Evolutionary conservation across 2,888 invertebrate species (phyloP).

Genomic region (Agrotis clavis): DNA sequence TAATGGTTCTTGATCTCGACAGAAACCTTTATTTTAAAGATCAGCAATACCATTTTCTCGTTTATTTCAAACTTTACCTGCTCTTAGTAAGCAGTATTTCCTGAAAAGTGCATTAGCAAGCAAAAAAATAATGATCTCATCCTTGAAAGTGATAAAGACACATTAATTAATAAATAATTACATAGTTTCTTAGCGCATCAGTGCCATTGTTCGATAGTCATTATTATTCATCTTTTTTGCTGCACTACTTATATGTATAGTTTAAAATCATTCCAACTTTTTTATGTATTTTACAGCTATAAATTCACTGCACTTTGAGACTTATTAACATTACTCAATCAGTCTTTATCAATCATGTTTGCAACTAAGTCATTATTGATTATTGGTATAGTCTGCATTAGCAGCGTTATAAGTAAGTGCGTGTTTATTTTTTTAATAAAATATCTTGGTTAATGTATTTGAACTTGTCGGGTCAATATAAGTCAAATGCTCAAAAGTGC

Average conservation of each 20-base stretch:
- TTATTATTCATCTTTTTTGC: constrained; percentile 9
- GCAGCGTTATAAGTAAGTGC: constrained; percentile 34
- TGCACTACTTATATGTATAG: neutral
- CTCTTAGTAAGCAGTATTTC: no score
- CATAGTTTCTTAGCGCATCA: constrained; percentile 13
- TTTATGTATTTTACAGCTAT: constrained; percentile 11
- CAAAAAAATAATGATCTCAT: no score
- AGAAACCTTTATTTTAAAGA: no score
- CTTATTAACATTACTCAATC: constrained; percentile 15
- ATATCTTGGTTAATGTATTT: neutral
- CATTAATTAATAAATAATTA: no score
- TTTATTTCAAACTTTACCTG: no score
- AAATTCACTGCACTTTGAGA: constrained; percentile 3
- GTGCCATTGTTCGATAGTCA: neutral
- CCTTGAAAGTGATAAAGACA: no score
- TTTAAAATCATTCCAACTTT: neutral
- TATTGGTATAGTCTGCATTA: constrained; percentile 30
- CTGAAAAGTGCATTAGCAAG: no score
- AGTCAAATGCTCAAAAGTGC: no score
- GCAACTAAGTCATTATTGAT: constrained; percentile 3
- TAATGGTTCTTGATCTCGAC: no score
- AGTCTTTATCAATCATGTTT: constrained; percentile 18
- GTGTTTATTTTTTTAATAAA: neutral
- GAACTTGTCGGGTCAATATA: no score
- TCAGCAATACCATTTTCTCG: no score